These are phyloP conservation scores for Eristalinus aeneus DNA, from an alignment of 2,888 invertebrate species.

Conservation along the genomic window DNA sequence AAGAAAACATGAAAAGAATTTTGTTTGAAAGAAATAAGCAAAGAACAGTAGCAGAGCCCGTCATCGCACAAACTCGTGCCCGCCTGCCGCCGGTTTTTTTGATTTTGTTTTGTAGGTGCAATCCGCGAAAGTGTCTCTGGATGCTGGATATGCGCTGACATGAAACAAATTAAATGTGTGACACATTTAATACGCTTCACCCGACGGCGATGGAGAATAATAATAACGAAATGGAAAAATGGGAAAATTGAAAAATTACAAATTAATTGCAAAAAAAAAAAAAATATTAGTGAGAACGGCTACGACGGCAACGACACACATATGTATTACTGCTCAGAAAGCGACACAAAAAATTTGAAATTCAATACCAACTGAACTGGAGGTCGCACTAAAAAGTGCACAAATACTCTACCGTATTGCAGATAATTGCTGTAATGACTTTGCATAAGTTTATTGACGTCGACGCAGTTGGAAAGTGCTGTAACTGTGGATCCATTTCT, in stretches of 20 bases:
- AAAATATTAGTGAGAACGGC: constrained; percentile 20
- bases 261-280: constrained; percentile 49
- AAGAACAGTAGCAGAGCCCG: background rate
- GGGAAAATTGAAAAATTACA: constrained; percentile 46
- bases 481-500: background rate
- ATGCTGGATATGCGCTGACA: constrained; percentile 22
- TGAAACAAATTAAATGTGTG: constrained; percentile 34
- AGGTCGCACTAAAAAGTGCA: background rate
- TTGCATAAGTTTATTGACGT: background rate
- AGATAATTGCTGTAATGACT: constrained; percentile 1
- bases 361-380: constrained; percentile 29
- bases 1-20: background rate
- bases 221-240: constrained; percentile 14
- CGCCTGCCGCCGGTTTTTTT: background rate
- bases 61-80: background rate
- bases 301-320: background rate
- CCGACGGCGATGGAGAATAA: constrained; percentile 1
- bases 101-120: constrained; percentile 35
- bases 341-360: constrained; percentile 32
- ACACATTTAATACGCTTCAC: constrained; percentile 36
- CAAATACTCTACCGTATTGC: background rate
- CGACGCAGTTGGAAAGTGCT: background rate
- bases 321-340: background rate
- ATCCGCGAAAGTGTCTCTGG: constrained; percentile 15
- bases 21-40: background rate